These are phyloP conservation scores for Callipepla californica DNA, from an alignment of 2,113 vertebrate genomes.

Conservation along the genomic window DNA sequence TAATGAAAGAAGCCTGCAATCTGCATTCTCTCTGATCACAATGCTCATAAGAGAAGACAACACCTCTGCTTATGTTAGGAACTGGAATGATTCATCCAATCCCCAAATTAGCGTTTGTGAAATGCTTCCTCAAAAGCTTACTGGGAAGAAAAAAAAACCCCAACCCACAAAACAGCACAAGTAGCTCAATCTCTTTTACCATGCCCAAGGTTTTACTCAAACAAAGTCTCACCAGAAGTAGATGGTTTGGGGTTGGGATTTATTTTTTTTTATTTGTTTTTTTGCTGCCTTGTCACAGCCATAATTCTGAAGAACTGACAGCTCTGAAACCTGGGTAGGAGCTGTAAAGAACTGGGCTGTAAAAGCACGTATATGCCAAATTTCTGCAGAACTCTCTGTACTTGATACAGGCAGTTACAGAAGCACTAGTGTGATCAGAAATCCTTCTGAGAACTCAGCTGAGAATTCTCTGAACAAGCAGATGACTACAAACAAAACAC, in stretches of 20 bases:
- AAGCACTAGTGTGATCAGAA: not conserved
- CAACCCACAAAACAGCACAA: not conserved
- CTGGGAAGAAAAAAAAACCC: not conserved
- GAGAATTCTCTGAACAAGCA: not conserved
- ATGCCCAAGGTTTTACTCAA: not conserved
- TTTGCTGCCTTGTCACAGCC: not conserved
- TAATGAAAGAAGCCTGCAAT: not conserved
- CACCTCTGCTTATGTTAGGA: not conserved
- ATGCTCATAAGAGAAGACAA: not conserved
- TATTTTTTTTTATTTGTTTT: not conserved
- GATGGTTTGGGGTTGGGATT: too few relatives aligned
- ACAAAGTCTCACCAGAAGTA: not conserved
- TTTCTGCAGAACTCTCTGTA: not conserved
- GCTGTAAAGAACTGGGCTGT: not conserved
- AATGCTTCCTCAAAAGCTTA: not conserved
- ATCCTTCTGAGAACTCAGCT: not conserved
- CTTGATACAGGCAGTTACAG: not conserved
- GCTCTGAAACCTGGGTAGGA: not conserved
- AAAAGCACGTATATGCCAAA: not conserved
- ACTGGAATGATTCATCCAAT: not conserved
- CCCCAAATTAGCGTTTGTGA: not conserved
- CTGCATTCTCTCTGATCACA: not conserved
- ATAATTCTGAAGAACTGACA: not conserved
- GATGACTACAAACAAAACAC: not conserved
- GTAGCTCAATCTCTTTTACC: not conserved